These are phyloP conservation scores for Dioctria linearis DNA, from an alignment of 2,888 invertebrate genomes.

Conservation along the genomic window DNA sequence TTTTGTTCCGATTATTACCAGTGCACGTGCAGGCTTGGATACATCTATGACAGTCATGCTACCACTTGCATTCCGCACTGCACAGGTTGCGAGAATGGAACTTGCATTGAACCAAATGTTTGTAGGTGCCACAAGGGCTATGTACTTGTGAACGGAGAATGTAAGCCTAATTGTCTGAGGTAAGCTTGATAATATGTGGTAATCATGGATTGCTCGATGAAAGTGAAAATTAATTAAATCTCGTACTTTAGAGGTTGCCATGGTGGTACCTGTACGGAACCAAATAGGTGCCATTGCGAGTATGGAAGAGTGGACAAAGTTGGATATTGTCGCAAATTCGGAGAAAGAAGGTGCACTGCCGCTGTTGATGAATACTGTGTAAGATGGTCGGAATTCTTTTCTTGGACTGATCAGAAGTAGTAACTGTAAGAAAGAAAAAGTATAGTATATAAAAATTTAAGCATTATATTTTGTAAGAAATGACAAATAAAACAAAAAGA, in stretches of 20 bases:
- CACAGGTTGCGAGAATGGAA: conserved; percentile 72
- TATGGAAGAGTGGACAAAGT: conserved; percentile 63
- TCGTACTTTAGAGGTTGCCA: conserved; percentile 59
- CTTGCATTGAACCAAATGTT: conserved; percentile 75
- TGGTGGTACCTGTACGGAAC: conserved; percentile 68
- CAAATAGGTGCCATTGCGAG: conserved; percentile 70
- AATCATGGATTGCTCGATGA: no score
- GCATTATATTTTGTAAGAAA: no score
- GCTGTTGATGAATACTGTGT: not conserved
- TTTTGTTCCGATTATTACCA: conserved; percentile 71
- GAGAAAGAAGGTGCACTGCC: not conserved
- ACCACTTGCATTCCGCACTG: conserved; percentile 67
- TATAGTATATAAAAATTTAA: no score
- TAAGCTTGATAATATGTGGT: conserved; percentile 58
- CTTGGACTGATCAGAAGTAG: no score
- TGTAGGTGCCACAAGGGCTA: conserved; percentile 77
- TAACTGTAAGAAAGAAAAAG: no score
- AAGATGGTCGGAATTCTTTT: not conserved
- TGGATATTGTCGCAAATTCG: not conserved
- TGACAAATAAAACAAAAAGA: no score
- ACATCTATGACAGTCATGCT: not conserved
- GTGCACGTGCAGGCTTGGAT: conserved; percentile 71
- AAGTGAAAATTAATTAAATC: not conserved
- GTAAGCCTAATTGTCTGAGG: conserved; percentile 67
- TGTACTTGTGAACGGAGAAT: conserved; percentile 64